Percentiles rank a stretch among this genome's conserved stretches.
phyloP scores from a whole-genome alignment of 2,888 invertebrate species.

The Epinotia brunnichana region DNA sequence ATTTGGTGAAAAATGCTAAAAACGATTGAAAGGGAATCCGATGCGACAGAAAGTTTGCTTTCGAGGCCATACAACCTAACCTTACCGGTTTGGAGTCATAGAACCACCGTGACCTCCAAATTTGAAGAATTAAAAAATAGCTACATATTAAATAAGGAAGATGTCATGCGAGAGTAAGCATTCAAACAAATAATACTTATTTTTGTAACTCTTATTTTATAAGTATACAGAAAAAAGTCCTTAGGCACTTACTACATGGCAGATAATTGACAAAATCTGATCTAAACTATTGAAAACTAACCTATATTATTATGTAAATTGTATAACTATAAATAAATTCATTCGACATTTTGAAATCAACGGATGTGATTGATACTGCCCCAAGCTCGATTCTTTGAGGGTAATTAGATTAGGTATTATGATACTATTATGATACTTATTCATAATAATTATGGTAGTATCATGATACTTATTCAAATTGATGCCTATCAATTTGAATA shows the following conservation, averaged over 20 bases:
- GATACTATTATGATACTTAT: no score
- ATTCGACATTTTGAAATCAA: no score
- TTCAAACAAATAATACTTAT: constrained; percentile 52
- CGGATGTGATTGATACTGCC: no score
- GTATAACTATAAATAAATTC: no score
- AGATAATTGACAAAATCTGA: background rate
- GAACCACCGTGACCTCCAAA: constrained; percentile 66
- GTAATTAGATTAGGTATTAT: no score
- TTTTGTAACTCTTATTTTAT: constrained; percentile 22
- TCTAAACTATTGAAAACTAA: no score
- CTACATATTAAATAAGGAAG: constrained; percentile 73
- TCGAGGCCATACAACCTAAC: constrained; percentile 52
- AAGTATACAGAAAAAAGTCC: background rate
- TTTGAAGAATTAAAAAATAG: constrained; percentile 70
- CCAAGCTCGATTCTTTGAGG: no score
- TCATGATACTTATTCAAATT: no score
- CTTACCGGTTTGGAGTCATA: constrained; percentile 70
- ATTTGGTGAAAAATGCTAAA: constrained; percentile 37
- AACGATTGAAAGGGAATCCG: constrained; percentile 42
- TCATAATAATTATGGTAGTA: no score
- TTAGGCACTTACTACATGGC: no score
- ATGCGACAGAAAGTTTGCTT: constrained; percentile 65
- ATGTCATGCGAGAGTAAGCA: constrained; percentile 68
- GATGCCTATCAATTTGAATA: no score
- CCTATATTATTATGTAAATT: no score